Base-by-base conservation (phyloP, 2,888 invertebrate species). In the Scrobipalpa atriplicella region DNA sequence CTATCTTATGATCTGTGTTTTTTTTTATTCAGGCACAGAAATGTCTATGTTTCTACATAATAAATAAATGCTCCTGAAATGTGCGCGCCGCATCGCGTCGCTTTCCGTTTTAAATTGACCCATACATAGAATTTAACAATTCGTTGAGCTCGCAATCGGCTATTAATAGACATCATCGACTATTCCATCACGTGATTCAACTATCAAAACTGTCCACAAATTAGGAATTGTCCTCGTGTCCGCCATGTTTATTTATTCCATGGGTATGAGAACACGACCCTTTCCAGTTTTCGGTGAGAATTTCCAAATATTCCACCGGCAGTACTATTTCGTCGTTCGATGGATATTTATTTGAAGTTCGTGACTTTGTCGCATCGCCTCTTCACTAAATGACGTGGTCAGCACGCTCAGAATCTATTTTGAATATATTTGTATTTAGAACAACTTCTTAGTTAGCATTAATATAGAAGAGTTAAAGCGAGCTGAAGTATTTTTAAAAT, bases 231-330 rank as follows among this genome's bases (percentile, higher is more conserved):
- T 67, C 69, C 67, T 78, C 83, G 78, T 80, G 86, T 83, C 54
- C 13, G 13, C 21, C 54, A 47, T 47, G 47, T 47, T 16, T 47
- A 47, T 47, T 47, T 16, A 47, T 47, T n/a, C 47, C 47, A 21
- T 72, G 71, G 68, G 68, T 80, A 79, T 87, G 89, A 76, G 87
- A 90, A 89, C 83, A 69, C 70, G 62, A 67, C 72, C 69, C 75
- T 78, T 78, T 77, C 75, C 72, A 75, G 68, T 78, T 84, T 85
- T 89, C 87, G 81, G 75, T 89, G 89, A 84, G 89, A 90, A 89
- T 73, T 62, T 58, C 64, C 73, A 65, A 52, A 63, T 38, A 29
- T 18, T n/a, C 38, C n/a, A 38, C 38, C 16, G 38, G 58, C 29
- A 36, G 58, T 58, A 10, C 1, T n/a, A 16, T 58, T 52, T 9